phyloP scores from a whole-genome alignment of 2,113 vertebrate species.

The Oenanthe melanoleuca region DNA sequence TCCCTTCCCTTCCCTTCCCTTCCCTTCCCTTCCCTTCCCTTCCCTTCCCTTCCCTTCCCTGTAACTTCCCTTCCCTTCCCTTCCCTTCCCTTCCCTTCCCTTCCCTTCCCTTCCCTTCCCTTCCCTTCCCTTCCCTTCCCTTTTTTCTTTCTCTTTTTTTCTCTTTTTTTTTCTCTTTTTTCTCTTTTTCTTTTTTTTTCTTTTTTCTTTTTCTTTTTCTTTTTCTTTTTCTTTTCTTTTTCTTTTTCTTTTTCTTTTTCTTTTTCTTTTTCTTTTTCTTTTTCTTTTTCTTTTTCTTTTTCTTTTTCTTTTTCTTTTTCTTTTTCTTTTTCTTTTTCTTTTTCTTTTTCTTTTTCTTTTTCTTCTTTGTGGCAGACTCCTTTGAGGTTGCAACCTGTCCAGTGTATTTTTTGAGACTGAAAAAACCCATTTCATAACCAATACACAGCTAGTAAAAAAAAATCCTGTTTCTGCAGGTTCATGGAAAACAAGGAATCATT shows the following conservation, averaged over 20 bases:
- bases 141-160: accelerated
- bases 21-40: too few relatives aligned
- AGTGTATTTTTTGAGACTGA: not conserved
- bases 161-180: accelerated
- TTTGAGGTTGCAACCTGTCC: not conserved
- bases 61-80: too few relatives aligned
- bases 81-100: too few relatives aligned
- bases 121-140: not conserved
- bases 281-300: too few relatives aligned
- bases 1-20: too few relatives aligned
- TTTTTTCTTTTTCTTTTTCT: too few relatives aligned
- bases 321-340: too few relatives aligned
- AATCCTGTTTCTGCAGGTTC: not conserved
- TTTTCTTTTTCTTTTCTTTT: accelerated
- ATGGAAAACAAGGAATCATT: not conserved
- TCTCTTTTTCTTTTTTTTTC: accelerated
- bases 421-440: not conserved
- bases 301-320: too few relatives aligned
- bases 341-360: too few relatives aligned
- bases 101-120: not conserved
- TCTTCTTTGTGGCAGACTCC: not conserved
- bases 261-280: too few relatives aligned
- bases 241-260: too few relatives aligned
- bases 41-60: too few relatives aligned
- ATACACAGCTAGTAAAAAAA: not conserved